A percentile compares a stretch with the other conserved stretches of the same genome.
phyloP scores from a whole-genome alignment of 2,113 vertebrate genomes.

The Serinus canaria region DNA sequence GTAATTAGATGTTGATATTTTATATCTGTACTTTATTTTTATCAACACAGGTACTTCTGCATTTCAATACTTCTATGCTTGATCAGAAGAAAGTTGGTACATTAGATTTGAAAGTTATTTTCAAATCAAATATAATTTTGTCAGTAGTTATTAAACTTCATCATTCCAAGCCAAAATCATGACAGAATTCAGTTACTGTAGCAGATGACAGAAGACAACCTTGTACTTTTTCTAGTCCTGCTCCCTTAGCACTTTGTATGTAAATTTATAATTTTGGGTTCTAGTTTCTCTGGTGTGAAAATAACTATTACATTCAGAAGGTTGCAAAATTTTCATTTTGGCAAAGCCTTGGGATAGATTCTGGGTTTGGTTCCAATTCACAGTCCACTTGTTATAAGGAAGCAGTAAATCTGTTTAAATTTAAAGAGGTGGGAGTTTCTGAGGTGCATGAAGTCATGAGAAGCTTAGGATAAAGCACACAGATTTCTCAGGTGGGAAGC shows the following conservation, averaged over 20 bases:
- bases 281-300: not conserved
- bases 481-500: not conserved
- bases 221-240: not conserved
- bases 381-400: not conserved
- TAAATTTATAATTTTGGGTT: not conserved
- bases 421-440: not conserved
- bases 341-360: not conserved
- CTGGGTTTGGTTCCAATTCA: not conserved
- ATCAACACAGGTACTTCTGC: not conserved
- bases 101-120: not conserved
- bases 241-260: not conserved
- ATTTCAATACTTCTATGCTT: not conserved
- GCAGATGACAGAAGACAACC: not conserved
- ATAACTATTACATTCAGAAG: not conserved
- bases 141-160: not conserved
- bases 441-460: not conserved
- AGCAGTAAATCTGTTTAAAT: not conserved
- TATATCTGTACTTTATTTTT: not conserved
- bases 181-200: not conserved
- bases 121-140: not conserved
- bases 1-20: not conserved
- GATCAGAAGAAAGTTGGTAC: not conserved
- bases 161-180: not conserved
- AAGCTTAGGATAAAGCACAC: not conserved
- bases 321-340: not conserved